Conservation (phyloP, 2,113 vertebrate species). For the Rhea pennata region DNA sequence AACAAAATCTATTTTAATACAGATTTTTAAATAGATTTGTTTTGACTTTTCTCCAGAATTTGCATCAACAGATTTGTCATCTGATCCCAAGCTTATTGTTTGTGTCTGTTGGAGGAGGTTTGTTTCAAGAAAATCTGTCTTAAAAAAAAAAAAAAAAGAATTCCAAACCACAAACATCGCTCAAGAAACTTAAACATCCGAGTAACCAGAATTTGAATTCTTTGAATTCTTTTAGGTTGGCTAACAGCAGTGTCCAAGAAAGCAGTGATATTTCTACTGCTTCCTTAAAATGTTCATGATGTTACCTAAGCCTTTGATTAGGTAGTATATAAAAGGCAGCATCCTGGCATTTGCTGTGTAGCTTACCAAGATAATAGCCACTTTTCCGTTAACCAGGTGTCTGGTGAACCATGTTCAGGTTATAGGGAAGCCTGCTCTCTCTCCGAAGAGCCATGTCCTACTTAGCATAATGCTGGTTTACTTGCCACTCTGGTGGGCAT, state of each 20-base stretch:
- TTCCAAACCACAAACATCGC: not conserved
- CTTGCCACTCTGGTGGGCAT: not conserved
- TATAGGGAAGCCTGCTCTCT: not conserved
- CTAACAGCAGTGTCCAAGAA: not conserved
- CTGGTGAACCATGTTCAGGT: not conserved
- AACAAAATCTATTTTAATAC: not conserved
- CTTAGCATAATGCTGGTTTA: not conserved
- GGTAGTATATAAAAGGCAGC: not conserved
- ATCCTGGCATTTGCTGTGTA: too few relatives aligned
- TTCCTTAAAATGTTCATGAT: not conserved
- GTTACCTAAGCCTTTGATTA: not conserved
- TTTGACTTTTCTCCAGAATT: not conserved
- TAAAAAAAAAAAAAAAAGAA: not conserved
- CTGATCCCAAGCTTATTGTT: not conserved
- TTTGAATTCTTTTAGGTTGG: not conserved
- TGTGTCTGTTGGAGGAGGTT: not conserved
- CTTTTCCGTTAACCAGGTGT: not conserved
- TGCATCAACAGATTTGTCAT: not conserved
- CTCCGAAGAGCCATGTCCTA: not conserved
- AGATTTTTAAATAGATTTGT: not conserved
- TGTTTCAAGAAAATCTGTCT: not conserved
- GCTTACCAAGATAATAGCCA: not conserved
- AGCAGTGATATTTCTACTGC: not conserved
- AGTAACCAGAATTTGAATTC: not conserved
- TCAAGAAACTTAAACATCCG: not conserved